phyloP scores from a whole-genome alignment of 2,888 invertebrate species.

The Minunthozetes semirufus region DNA sequence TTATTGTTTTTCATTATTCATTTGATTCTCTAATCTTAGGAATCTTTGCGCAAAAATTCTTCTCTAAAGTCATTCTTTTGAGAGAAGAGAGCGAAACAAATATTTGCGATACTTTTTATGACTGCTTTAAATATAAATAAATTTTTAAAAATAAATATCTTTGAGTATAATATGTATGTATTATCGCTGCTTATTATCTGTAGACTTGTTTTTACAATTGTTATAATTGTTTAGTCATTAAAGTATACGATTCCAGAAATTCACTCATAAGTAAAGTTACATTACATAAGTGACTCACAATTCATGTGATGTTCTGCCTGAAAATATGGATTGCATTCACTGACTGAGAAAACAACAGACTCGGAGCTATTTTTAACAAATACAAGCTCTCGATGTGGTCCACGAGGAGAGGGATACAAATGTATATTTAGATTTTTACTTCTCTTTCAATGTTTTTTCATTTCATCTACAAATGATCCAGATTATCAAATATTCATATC shows the following conservation, averaged over 20 bases:
- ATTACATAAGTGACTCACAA: not conserved
- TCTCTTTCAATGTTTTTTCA: not conserved
- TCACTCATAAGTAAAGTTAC: slow-evolving; percentile 9
- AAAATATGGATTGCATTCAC: slow-evolving; percentile 21
- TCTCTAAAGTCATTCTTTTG: not conserved
- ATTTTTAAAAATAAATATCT: slow-evolving; percentile 2
- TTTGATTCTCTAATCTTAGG: not conserved
- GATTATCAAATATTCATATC: not conserved
- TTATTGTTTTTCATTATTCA: slow-evolving; percentile 14
- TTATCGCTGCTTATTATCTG: slow-evolving; percentile 13
- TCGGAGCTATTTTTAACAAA: slow-evolving; percentile 24
- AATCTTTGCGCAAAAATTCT: not conserved
- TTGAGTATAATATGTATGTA: not conserved
- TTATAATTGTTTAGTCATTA: slow-evolving; percentile 20
- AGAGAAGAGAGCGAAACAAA: not conserved
- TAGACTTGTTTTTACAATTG: slow-evolving; percentile 10
- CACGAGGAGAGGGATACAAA: slow-evolving; percentile 13
- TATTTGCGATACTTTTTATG: not conserved
- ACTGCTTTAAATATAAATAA: not conserved
- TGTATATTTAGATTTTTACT: not conserved
- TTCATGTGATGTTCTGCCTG: slow-evolving; percentile 26
- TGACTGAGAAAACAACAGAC: slow-evolving; percentile 15
- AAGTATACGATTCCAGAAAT: slow-evolving; percentile 19
- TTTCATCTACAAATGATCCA: not conserved
- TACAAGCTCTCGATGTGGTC: slow-evolving; percentile 11